phyloP scores from a whole-genome alignment of 30 jellyfish, hydroid and myxozoan genomes.

The Chironex yamaguchii region DNA sequence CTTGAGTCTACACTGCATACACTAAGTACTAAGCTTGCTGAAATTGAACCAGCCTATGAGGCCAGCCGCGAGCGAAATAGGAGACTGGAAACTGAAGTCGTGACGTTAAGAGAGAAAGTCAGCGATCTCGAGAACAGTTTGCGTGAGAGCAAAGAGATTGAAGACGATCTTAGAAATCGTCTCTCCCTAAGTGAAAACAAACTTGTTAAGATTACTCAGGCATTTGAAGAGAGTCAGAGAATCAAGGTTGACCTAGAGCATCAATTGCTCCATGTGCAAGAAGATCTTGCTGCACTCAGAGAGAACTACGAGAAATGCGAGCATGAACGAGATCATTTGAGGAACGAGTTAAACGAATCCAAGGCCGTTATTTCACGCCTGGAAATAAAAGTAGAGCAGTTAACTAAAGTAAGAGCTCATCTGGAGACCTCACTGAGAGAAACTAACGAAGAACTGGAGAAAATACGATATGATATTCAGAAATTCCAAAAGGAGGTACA shows the following conservation, averaged over 20 bases:
- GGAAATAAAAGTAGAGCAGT: conserved; percentile 74
- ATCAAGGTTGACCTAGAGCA: conserved; percentile 70
- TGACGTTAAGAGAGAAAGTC: conserved; percentile 66
- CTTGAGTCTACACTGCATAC: conserved; percentile 73
- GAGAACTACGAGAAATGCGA: conserved; percentile 79
- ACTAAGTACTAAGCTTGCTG: conserved; percentile 90
- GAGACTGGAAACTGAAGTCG: conserved; percentile 88
- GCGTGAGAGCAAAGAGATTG: conserved; percentile 88
- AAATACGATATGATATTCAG: conserved; percentile 61
- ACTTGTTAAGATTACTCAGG: conserved; percentile 81
- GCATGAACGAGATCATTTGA: conserved; percentile 63
- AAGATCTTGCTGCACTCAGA: conserved; percentile 64
- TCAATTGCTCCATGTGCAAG: conserved; percentile 67
- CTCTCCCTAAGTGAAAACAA: conserved; percentile 80
- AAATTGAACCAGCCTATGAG: conserved; percentile 94
- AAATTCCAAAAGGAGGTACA: conserved; percentile 64
- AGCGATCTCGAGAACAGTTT: conserved; percentile 85
- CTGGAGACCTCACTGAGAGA: conserved; percentile 77
- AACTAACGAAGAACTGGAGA: conserved; percentile 59
- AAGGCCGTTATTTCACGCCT: conserved; percentile 58
- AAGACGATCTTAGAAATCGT: conserved; percentile 67
- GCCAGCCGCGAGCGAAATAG: conserved; percentile 80
- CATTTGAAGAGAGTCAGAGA: conserved; percentile 85
- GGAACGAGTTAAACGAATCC: conserved; percentile 66
- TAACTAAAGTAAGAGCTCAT: conserved; percentile 73